Percentiles rank a stretch among this genome's conserved stretches.
Evolutionary conservation across 2,888 invertebrate species (phyloP).

Genomic region (Neoitamus cyanurus): DNA sequence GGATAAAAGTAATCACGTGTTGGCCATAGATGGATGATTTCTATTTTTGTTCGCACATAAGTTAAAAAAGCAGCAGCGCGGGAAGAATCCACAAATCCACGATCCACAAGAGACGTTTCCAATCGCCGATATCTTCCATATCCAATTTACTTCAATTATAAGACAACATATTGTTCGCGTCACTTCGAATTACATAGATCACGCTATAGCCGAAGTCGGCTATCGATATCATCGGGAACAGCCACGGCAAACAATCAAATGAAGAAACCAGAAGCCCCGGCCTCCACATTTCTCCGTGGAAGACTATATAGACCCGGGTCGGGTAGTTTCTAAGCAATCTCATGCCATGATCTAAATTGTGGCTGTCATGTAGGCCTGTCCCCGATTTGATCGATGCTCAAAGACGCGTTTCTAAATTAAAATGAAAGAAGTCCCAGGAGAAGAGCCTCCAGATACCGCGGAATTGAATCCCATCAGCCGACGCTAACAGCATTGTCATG

Average conservation of each 20-base stretch:
- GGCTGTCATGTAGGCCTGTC: conserved; percentile 48
- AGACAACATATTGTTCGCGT: conserved; percentile 43
- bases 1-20: background rate
- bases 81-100: background rate
- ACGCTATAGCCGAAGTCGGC: conserved; percentile 17
- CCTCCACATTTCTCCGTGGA: conserved; percentile 41
- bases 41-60: background rate
- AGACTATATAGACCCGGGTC: conserved; percentile 12
- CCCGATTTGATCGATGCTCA: conserved; percentile 47
- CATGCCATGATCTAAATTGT: conserved; percentile 48
- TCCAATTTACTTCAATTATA: conserved; percentile 45
- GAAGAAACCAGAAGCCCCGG: conserved; percentile 37
- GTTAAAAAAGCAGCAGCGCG: background rate
- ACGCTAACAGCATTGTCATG: conserved; percentile 48
- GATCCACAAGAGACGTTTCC: background rate
- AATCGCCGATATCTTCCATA: conserved; percentile 34
- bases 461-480: conserved; percentile 43
- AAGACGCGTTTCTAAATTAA: conserved; percentile 47
- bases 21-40: background rate
- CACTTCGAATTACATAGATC: conserved; percentile 41
- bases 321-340: conserved; percentile 41
- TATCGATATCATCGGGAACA: conserved; percentile 37
- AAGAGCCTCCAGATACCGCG: background rate
- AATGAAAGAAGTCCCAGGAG: conserved; percentile 34
- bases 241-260: conserved; percentile 37